Evolutionary conservation across 1,140 invertebrate species (phyloP).

Genomic region (Sesamia nonagrioides): DNA sequence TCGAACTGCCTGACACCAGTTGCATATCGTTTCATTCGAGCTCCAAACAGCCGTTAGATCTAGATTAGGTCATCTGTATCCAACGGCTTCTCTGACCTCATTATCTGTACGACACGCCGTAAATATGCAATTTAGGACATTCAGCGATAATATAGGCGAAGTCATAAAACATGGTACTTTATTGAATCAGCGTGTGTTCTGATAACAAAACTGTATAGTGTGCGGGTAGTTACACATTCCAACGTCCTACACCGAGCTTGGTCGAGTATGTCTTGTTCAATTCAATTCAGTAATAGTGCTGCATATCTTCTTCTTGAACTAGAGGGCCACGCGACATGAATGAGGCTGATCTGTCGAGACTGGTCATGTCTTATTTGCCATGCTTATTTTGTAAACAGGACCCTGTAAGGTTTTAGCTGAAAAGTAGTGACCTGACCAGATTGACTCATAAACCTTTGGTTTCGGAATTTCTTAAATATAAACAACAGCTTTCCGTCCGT

Average conservation of each 20-base stretch:
- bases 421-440: too few relatives aligned
- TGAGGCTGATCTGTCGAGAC: too few relatives aligned
- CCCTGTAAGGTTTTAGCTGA: too few relatives aligned
- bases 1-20: not conserved
- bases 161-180: slow-evolving; percentile 4
- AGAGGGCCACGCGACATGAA: too few relatives aligned
- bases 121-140: slow-evolving; percentile 31
- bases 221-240: not conserved
- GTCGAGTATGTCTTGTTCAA: too few relatives aligned
- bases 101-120: not conserved
- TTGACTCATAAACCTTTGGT: too few relatives aligned
- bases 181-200: slow-evolving; percentile 6
- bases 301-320: too few relatives aligned
- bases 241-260: not conserved
- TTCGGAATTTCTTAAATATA: too few relatives aligned
- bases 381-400: too few relatives aligned
- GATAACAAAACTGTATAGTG: not conserved
- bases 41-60: slow-evolving; percentile 27
- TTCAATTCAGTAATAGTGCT: too few relatives aligned
- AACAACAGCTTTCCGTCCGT: too few relatives aligned
- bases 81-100: not conserved
- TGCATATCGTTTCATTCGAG: not conserved
- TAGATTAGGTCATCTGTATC: slow-evolving; percentile 16
- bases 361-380: too few relatives aligned
- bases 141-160: not conserved